These are phyloP conservation scores for Agonopterix alstromeriana DNA, from an alignment of 2,888 invertebrate species.

Conservation along the genomic window DNA sequence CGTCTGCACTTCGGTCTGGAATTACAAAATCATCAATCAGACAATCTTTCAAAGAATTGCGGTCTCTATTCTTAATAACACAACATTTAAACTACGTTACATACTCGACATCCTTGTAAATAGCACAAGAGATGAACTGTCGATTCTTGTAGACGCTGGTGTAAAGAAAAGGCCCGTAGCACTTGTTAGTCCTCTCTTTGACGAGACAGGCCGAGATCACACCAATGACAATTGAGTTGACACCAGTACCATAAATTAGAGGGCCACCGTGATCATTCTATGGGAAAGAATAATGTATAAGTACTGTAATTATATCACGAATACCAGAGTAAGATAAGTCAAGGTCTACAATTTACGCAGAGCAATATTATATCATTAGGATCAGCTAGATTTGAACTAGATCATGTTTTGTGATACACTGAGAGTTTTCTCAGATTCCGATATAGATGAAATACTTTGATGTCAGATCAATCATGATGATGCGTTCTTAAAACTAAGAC, in stretches of 20 bases:
- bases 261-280: slow-evolving; percentile 67
- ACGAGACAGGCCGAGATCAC: slow-evolving; percentile 60
- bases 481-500: slow-evolving; percentile 1
- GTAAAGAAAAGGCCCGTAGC: slow-evolving; percentile 62
- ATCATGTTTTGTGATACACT: too few relatives aligned
- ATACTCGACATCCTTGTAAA: slow-evolving; percentile 58
- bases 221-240: slow-evolving; percentile 49
- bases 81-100: slow-evolving; percentile 15
- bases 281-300: neutral
- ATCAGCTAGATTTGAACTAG: too few relatives aligned
- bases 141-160: slow-evolving; percentile 59
- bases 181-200: slow-evolving; percentile 53
- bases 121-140: slow-evolving; percentile 57
- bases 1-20: slow-evolving; percentile 54
- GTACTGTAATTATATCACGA: too few relatives aligned
- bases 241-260: slow-evolving; percentile 45
- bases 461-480: too few relatives aligned
- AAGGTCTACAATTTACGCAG: too few relatives aligned
- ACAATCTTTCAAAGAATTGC: too few relatives aligned
- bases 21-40: slow-evolving; percentile 1
- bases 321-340: too few relatives aligned
- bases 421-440: too few relatives aligned
- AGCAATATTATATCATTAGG: too few relatives aligned
- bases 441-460: too few relatives aligned
- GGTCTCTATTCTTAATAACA: neutral